Evolutionary conservation across 2,888 invertebrate genomes (phyloP).

Genomic region (Hypomecis punctinalis): DNA sequence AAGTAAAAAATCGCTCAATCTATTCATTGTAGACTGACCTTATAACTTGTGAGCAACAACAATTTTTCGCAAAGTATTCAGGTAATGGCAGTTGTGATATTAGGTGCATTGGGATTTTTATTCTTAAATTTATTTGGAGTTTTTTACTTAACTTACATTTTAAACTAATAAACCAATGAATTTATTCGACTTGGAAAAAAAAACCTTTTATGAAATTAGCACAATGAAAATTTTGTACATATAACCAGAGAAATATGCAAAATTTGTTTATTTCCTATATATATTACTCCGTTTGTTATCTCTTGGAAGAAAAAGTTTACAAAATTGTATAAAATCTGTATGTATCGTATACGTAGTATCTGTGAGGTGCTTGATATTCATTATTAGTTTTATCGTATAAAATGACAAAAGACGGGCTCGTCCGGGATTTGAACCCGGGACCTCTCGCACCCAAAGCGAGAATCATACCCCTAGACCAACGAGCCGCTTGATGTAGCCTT

Average conservation of each 20-base stretch:
- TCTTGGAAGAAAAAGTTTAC: no score
- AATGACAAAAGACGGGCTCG: constrained; percentile 64
- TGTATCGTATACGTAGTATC: no score
- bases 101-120: constrained; percentile 63
- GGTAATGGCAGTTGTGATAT: constrained; percentile 65
- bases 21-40: constrained; percentile 35
- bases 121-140: constrained; percentile 45
- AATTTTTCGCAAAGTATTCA: constrained; percentile 68
- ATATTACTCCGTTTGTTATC: no score
- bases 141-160: constrained; percentile 15
- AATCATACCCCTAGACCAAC: constrained; percentile 84
- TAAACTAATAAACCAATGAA: no score
- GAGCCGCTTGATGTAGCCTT: constrained; percentile 55
- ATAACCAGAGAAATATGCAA: no score
- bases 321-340: no score
- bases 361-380: no score
- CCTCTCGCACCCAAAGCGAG: constrained; percentile 84
- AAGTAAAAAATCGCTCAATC: constrained; percentile 13
- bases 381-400: neutral
- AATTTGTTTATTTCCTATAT: no score
- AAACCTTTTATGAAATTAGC: neutral
- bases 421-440: constrained; percentile 84
- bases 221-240: no score
- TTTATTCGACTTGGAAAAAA: neutral
- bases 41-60: constrained; percentile 61